A percentile compares a stretch with the other conserved stretches of the same genome.
Evolutionary conservation across 2,113 vertebrate genomes (phyloP).

Genomic region (Apodemus speciosus): DNA sequence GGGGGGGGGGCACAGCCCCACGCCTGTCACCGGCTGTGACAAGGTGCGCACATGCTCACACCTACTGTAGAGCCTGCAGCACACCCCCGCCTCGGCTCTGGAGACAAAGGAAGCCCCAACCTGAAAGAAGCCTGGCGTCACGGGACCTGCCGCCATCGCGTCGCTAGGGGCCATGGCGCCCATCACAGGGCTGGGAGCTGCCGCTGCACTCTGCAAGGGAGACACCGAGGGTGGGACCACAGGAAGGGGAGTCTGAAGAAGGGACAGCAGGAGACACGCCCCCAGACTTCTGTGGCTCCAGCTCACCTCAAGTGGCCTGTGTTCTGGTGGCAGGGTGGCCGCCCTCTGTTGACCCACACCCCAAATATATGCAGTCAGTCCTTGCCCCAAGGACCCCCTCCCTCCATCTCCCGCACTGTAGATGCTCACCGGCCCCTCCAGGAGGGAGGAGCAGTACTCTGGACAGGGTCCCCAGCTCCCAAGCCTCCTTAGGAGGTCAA

Average conservation of each 20-base stretch:
- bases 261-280: neutral
- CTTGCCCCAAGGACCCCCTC: neutral
- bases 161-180: slow-evolving; percentile 91
- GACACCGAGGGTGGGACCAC: neutral
- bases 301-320: no score
- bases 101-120: slow-evolving; percentile 74
- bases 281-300: neutral
- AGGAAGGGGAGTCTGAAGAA: neutral
- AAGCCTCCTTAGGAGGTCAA: neutral
- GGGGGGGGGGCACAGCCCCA: no score
- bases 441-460: neutral
- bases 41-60: accelerated
- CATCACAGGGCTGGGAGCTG: slow-evolving; percentile 94
- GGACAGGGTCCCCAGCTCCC: neutral
- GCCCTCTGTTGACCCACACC: neutral
- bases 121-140: slow-evolving; percentile 94
- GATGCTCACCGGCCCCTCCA: neutral
- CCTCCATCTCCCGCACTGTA: neutral
- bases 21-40: neutral
- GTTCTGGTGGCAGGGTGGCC: neutral
- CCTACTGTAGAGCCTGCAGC: neutral
- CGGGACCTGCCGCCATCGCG: slow-evolving; percentile 83
- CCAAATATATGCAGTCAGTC: neutral
- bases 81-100: neutral
- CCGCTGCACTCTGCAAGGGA: slow-evolving; percentile 89